A percentile compares a stretch with the other conserved stretches of the same genome.
Conservation (phyloP, 2,888 invertebrate genomes). For the Drosophila merina region DNA sequence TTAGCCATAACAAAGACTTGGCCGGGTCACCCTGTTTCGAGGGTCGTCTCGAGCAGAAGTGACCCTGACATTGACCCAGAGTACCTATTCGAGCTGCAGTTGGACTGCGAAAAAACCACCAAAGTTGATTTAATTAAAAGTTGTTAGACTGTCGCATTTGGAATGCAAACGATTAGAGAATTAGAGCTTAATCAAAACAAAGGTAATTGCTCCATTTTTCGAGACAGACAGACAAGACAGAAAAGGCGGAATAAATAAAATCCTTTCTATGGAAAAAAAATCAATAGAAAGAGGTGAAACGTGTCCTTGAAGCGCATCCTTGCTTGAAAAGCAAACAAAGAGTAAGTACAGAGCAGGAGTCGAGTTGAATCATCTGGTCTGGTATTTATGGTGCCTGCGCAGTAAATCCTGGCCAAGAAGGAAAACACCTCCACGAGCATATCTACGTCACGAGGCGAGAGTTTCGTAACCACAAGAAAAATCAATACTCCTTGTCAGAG, state of each 20-base stretch:
- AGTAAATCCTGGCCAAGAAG: slow-evolving; percentile 14
- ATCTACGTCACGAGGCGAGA: slow-evolving; percentile 36
- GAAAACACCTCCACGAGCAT: slow-evolving; percentile 3
- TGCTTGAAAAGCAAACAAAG: not conserved
- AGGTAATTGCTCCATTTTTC: slow-evolving; percentile 25
- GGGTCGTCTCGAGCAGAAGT: slow-evolving; percentile 22
- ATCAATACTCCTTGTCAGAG: slow-evolving; percentile 42
- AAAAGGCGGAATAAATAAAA: not conserved
- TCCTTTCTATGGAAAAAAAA: slow-evolving; percentile 11
- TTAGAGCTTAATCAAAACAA: slow-evolving; percentile 28
- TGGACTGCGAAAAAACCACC: slow-evolving; percentile 5
- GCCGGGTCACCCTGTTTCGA: slow-evolving; percentile 33
- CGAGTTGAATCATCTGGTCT: slow-evolving; percentile 45
- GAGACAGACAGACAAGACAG: not conserved
- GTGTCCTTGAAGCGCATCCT: slow-evolving; percentile 27
- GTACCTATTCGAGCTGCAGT: slow-evolving; percentile 11
- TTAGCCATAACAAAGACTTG: slow-evolving; percentile 13
- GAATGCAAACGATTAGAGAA: slow-evolving; percentile 19
- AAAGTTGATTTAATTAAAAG: slow-evolving; percentile 12
- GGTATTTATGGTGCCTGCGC: slow-evolving; percentile 43
- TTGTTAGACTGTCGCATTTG: slow-evolving; percentile 22
- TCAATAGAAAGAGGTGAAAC: slow-evolving; percentile 18
- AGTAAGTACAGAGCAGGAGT: not conserved
- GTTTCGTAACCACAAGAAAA: slow-evolving; percentile 56
- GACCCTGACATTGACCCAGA: slow-evolving; percentile 53